Conservation (phyloP, 2,797 vertebrate species). For the Huso huso region DNA sequence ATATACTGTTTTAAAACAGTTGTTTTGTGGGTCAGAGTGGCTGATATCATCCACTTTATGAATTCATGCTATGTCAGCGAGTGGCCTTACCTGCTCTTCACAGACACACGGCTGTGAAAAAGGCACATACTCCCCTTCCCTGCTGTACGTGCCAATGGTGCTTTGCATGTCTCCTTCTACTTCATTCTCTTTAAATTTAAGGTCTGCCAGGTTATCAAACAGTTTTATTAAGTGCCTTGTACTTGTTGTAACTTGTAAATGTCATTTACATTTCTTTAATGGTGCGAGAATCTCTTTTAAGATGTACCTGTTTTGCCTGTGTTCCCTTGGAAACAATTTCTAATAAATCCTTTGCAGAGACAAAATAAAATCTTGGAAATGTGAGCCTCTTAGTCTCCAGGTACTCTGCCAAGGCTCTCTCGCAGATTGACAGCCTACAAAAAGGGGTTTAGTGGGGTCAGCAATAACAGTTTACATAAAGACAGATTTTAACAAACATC, state of each 20-base stretch:
- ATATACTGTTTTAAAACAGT: no score
- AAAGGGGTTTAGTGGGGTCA: neutral
- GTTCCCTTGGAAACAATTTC: constrained; percentile 71
- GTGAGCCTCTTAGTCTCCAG: constrained; percentile 59
- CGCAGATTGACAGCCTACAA: constrained; percentile 55
- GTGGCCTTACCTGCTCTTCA: constrained; percentile 50
- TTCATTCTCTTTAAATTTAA: constrained; percentile 52
- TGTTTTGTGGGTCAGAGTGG: no score
- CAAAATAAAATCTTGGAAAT: constrained; percentile 62
- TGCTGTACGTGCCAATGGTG: constrained; percentile 64
- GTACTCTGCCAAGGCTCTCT: constrained; percentile 63
- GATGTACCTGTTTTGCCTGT: constrained; percentile 53
- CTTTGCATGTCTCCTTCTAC: constrained; percentile 27
- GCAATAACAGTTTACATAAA: neutral
- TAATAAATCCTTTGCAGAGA: constrained; percentile 62
- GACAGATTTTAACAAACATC: constrained; percentile 5
- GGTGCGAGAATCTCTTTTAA: neutral
- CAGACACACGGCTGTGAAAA: constrained; percentile 58
- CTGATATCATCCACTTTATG: no score
- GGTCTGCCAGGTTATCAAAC: constrained; percentile 64
- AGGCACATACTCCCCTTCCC: constrained; percentile 57
- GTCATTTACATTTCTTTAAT: neutral
- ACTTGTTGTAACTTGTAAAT: constrained; percentile 41
- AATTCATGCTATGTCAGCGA: no score
- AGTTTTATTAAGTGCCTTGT: constrained; percentile 66